Base-by-base conservation (phyloP, 2,888 invertebrate species). In the Protodeltote pygarga region DNA sequence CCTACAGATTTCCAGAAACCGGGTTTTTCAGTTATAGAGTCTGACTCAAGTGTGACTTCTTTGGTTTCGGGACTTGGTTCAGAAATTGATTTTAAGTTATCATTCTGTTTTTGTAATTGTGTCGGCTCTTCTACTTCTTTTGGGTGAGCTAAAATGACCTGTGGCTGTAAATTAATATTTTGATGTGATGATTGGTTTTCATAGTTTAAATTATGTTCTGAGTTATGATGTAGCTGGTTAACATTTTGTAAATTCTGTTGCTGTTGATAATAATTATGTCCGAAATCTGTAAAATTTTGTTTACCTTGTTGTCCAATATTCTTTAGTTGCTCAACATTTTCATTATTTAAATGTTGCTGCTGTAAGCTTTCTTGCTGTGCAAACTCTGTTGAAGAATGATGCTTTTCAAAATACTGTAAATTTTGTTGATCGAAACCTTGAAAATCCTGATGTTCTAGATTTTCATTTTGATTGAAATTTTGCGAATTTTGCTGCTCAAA, bases 1-100 rank as follows among this genome's bases (percentile, higher is more conserved):
- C 93, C 92, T 46, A 94, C 66, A 71, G 85, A 89, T 46, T 81
- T 83, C 94, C 94, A 94, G 73, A 94, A 93, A 11, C 93, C 91
- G 31, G 89, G 76, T 37, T 89, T 81, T 69, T 85, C 82, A 53
- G 83, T 80, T n/a, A 58, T n/a, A n/a, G n/a, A n/a, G n/a, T n/a
- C 57, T 44, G 65, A 27, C 55, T 75, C 78, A 61, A 60, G 63
- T 44, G 73, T 0, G 8, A 13, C n/a, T 13, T 14, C 15, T 17
- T 29, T 20, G 27, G 40, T 25, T 33, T 28, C 29, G 24, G 40
- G 6, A 40, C 13, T 21, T 42, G 13, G 38, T 24, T 10, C 11
- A 44, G 40, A 24, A 24, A 17, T 33, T 15, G 28, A 37, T 0
- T 38, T 33, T 41, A 34, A 28, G 38, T 44, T 10, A 17, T 23